Conservation (phyloP, 2,888 invertebrate genomes). For the Ectobius pallidus region DNA sequence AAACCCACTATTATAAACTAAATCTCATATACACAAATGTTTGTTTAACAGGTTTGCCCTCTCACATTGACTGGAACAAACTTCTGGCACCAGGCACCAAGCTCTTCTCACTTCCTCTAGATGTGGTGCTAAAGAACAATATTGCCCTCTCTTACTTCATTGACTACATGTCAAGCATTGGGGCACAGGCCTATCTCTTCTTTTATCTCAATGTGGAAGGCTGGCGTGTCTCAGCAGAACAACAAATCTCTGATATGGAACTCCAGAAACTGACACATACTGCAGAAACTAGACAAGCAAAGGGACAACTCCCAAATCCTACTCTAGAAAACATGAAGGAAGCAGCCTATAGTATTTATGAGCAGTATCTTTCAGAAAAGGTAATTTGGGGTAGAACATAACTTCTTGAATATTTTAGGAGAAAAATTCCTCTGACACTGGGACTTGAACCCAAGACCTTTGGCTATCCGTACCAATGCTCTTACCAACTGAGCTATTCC, state of each 20-base stretch:
- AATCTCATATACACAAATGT: too few relatives aligned
- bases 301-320: conserved; percentile 17
- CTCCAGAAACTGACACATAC: conserved; percentile 53
- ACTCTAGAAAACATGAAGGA: conserved; percentile 59
- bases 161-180: conserved; percentile 74
- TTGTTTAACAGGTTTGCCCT: conserved; percentile 43
- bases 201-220: conserved; percentile 80
- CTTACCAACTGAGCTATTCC: too few relatives aligned
- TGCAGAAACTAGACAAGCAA: conserved; percentile 12
- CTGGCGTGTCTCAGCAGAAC: conserved; percentile 73
- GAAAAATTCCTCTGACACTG: too few relatives aligned
- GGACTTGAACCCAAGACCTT: too few relatives aligned
- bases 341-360: conserved; percentile 75
- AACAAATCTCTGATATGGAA: conserved; percentile 66
- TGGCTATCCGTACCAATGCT: too few relatives aligned
- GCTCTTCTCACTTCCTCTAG: conserved; percentile 67
- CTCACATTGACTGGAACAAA: conserved; percentile 53
- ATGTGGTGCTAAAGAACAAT: conserved; percentile 76
- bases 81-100: conserved; percentile 57
- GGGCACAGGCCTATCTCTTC: conserved; percentile 73
- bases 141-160: conserved; percentile 78
- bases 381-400: conserved; percentile 50
- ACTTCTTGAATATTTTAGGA: too few relatives aligned
- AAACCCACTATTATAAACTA: too few relatives aligned
- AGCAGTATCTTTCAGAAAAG: conserved; percentile 78